These are phyloP conservation scores for Drosophila melanosoma DNA, from an alignment of 2,888 invertebrate genomes.

Conservation along the genomic window DNA sequence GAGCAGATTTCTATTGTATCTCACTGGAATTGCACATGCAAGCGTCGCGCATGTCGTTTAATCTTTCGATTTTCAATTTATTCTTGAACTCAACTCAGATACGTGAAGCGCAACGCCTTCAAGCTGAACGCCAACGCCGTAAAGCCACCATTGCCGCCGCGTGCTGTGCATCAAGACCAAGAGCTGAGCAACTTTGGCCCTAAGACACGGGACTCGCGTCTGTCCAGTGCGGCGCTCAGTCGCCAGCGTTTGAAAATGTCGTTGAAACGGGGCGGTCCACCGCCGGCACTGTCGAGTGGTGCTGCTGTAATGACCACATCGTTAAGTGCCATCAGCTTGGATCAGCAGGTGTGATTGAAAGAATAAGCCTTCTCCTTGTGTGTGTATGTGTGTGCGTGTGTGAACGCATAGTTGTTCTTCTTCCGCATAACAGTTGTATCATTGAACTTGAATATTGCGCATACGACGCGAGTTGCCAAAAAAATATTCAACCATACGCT, in stretches of 20 bases:
- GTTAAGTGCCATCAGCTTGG: slow-evolving; percentile 56
- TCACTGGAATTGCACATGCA: slow-evolving; percentile 63
- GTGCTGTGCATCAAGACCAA: slow-evolving; percentile 49
- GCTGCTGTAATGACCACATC: slow-evolving; percentile 72
- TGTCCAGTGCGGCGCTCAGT: slow-evolving; percentile 70
- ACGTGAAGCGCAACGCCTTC: slow-evolving; percentile 58
- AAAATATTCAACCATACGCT: slow-evolving; percentile 30
- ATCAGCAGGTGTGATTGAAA: slow-evolving; percentile 68
- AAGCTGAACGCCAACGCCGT: slow-evolving; percentile 79
- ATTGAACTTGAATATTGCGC: slow-evolving; percentile 65
- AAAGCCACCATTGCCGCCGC: slow-evolving; percentile 82
- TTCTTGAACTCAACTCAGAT: slow-evolving; percentile 27
- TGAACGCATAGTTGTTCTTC: slow-evolving; percentile 48
- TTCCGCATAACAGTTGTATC: slow-evolving; percentile 60
- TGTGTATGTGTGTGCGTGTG: slow-evolving; percentile 8
- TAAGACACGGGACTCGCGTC: slow-evolving; percentile 52
- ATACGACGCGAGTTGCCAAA: slow-evolving; percentile 62
- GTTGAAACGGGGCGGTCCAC: slow-evolving; percentile 81
- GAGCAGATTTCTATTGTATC: slow-evolving; percentile 51
- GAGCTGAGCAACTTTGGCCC: slow-evolving; percentile 62
- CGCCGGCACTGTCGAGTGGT: slow-evolving; percentile 78
- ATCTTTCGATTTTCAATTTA: slow-evolving; percentile 8
- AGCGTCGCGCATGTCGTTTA: slow-evolving; percentile 55
- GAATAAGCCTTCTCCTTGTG: slow-evolving; percentile 24
- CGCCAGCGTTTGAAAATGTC: slow-evolving; percentile 81